Percentiles rank a stretch among this genome's conserved stretches.
These are phyloP conservation scores for Pampus argenteus DNA, from an alignment of 2,797 vertebrate genomes.

Conservation along the genomic window DNA sequence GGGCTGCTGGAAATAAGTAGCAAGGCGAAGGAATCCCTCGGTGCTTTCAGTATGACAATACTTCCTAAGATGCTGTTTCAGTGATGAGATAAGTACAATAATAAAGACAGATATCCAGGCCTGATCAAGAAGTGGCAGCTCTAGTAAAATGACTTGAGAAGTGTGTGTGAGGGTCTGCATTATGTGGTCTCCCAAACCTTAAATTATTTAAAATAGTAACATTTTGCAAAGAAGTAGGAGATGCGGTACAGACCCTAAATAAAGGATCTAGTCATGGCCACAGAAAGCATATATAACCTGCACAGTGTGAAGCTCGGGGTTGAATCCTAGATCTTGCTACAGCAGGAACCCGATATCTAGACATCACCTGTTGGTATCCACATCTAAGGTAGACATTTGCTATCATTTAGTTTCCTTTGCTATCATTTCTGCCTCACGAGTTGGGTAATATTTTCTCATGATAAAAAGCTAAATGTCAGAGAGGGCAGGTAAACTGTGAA, in stretches of 20 bases:
- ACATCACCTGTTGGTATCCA: slow-evolving; percentile 55
- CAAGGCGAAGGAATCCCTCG: slow-evolving; percentile 49
- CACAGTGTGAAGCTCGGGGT: slow-evolving; percentile 18
- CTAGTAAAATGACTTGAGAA: slow-evolving; percentile 2
- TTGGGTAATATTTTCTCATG: slow-evolving; percentile 51
- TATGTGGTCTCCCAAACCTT: slow-evolving; percentile 3
- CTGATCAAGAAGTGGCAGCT: slow-evolving; percentile 8
- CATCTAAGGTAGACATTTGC: slow-evolving; percentile 58
- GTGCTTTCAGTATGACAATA: slow-evolving; percentile 41
- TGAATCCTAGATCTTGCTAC: slow-evolving; percentile 45
- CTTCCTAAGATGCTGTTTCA: slow-evolving; percentile 28
- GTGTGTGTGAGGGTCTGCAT: not conserved
- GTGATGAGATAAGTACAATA: slow-evolving; percentile 23
- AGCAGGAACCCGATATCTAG: slow-evolving; percentile 46
- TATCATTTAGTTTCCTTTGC: slow-evolving; percentile 52
- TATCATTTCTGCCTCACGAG: slow-evolving; percentile 37
- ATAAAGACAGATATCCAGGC: slow-evolving; percentile 37
- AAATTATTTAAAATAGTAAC: slow-evolving; percentile 9
- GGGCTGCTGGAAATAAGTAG: slow-evolving; percentile 47
- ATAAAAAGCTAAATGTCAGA: slow-evolving; percentile 50
- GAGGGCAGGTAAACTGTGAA: slow-evolving; percentile 15
- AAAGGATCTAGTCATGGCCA: slow-evolving; percentile 56
- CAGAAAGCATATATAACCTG: slow-evolving; percentile 43
- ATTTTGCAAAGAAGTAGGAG: slow-evolving; percentile 23
- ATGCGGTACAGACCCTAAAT: slow-evolving; percentile 25